Evolutionary conservation across 1,140 invertebrate genomes (phyloP).

Genomic region (Ridgeia piscesae): DNA sequence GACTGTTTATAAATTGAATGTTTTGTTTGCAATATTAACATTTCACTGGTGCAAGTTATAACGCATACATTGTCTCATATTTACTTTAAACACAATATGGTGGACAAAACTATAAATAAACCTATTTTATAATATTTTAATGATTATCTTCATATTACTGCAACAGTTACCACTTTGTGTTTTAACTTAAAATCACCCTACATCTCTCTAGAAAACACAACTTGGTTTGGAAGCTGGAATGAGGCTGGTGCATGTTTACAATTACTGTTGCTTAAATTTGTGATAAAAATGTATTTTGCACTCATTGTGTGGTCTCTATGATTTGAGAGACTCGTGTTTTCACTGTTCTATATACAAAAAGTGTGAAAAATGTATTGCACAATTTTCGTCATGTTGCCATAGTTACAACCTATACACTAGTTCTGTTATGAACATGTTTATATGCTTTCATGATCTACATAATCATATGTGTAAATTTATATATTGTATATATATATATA

Average conservation of each 20-base stretch:
- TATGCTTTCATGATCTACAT: not conserved
- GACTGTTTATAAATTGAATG: too few relatives aligned
- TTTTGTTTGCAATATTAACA: too few relatives aligned
- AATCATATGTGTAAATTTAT: not conserved
- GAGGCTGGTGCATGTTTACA: not conserved
- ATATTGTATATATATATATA: not conserved
- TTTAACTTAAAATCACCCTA: too few relatives aligned
- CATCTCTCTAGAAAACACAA: slow-evolving; percentile 2
- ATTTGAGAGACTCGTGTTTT: too few relatives aligned
- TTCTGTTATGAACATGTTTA: not conserved
- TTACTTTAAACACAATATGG: too few relatives aligned
- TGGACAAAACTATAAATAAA: too few relatives aligned
- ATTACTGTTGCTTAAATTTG: not conserved
- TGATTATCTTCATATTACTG: too few relatives aligned
- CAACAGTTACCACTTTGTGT: too few relatives aligned
- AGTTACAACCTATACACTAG: not conserved
- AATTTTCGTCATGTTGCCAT: not conserved
- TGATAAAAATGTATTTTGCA: not conserved
- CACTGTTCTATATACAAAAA: not conserved
- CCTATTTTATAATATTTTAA: too few relatives aligned
- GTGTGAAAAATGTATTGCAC: not conserved
- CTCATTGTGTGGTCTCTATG: too few relatives aligned
- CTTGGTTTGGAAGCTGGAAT: not conserved
- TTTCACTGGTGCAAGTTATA: too few relatives aligned
- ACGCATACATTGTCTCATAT: too few relatives aligned